These are phyloP conservation scores for Corynorhinus townsendii DNA, from an alignment of 2,113 vertebrate genomes.

Conservation along the genomic window DNA sequence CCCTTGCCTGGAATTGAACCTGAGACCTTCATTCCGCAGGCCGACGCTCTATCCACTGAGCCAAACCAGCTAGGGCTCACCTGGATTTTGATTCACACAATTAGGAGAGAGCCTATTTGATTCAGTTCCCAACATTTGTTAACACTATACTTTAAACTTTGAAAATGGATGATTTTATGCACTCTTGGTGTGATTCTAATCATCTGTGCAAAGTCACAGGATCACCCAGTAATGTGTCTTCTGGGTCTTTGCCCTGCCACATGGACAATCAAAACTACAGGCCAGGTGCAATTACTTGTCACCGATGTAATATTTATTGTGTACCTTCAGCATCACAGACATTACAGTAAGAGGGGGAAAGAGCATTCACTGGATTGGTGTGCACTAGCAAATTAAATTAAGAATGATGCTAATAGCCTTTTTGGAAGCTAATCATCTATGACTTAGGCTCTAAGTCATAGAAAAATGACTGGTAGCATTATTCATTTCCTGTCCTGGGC, in stretches of 20 bases:
- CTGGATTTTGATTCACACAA: not conserved
- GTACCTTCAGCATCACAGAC: not conserved
- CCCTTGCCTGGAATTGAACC: no score
- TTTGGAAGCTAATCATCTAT: not conserved
- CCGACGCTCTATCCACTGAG: no score
- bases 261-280: not conserved
- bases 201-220: not conserved
- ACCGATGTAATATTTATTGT: not conserved
- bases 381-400: not conserved
- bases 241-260: not conserved
- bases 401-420: not conserved
- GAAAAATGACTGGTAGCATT: not conserved
- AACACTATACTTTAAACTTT: not conserved
- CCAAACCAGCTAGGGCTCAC: not conserved
- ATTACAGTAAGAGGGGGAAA: not conserved
- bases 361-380: not conserved
- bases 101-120: not conserved
- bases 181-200: not conserved
- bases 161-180: slow-evolving; percentile 6
- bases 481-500: not conserved
- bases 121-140: not conserved
- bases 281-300: not conserved
- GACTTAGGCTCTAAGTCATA: not conserved
- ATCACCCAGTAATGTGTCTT: not conserved
- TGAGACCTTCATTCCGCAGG: no score